Evolutionary conservation across 2,113 vertebrate species (phyloP).

Genomic region (Ivindomyrus marchei): DNA sequence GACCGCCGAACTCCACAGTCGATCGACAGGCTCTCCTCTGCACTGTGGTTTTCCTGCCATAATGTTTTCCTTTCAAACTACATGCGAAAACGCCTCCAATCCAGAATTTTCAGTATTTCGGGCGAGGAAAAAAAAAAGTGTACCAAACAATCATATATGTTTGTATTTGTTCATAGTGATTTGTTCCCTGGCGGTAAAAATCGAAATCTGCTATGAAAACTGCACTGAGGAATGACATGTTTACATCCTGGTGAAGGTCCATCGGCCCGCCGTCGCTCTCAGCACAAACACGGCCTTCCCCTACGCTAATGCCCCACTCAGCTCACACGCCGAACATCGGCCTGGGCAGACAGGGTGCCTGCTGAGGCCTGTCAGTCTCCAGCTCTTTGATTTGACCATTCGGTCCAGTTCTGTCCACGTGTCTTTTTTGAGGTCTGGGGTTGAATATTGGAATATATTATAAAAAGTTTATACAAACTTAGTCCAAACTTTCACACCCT

Average conservation of each 20-base stretch:
- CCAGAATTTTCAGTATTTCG: neutral
- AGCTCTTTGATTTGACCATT: constrained; percentile 53
- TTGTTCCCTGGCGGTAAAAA: neutral
- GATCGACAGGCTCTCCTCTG: neutral
- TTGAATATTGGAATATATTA: constrained; percentile 29
- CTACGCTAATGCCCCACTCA: constrained; percentile 45
- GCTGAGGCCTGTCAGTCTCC: constrained; percentile 33
- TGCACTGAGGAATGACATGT: neutral
- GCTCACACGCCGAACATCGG: constrained; percentile 48
- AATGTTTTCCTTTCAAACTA: constrained; percentile 7
- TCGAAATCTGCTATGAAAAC: neutral
- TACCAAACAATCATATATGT: neutral
- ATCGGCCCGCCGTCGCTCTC: constrained; percentile 40
- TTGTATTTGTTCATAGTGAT: neutral
- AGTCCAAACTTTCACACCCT: constrained; percentile 52
- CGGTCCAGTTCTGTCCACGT: constrained; percentile 40
- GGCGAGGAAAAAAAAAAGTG: neutral
- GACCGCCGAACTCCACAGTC: neutral
- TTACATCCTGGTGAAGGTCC: neutral
- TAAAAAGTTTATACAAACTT: constrained; percentile 30
- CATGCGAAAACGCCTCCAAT: neutral
- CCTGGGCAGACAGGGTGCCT: constrained; percentile 43
- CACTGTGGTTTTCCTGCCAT: constrained; percentile 1
- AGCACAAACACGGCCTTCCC: constrained; percentile 51
- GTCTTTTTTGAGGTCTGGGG: constrained; percentile 54